Conservation (phyloP, 2,888 invertebrate species). For the Thymelicus sylvestris region DNA sequence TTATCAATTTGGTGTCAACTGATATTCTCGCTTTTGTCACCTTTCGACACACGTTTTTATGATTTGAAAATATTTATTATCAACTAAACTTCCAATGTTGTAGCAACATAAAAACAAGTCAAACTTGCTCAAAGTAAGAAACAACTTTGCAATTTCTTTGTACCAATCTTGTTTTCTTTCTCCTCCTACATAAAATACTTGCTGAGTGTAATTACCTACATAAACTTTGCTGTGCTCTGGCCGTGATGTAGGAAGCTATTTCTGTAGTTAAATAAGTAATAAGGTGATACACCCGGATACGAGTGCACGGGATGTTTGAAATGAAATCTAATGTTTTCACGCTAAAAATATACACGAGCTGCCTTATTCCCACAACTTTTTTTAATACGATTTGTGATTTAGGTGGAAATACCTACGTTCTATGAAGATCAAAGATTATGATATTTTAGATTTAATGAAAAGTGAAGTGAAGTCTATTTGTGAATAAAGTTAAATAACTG, state of each 20-base stretch:
- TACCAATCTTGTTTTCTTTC: constrained; percentile 24
- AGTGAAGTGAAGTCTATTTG: too few relatives aligned
- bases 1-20: too few relatives aligned
- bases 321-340: constrained; percentile 9
- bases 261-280: constrained; percentile 28
- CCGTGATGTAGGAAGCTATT: constrained; percentile 36
- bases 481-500: too few relatives aligned
- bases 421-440: too few relatives aligned
- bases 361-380: too few relatives aligned
- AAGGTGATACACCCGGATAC: constrained; percentile 6
- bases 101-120: constrained; percentile 3
- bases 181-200: constrained; percentile 28
- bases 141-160: constrained; percentile 17
- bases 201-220: constrained; percentile 32
- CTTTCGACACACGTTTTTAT: too few relatives aligned
- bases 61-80: background rate
- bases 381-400: too few relatives aligned
- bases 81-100: background rate
- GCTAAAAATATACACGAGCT: background rate
- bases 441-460: too few relatives aligned
- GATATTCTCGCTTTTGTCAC: too few relatives aligned
- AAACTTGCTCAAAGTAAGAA: background rate
- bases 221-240: constrained; percentile 25
- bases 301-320: background rate
- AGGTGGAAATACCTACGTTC: too few relatives aligned